A percentile compares a stretch with the other conserved stretches of the same genome.
These are phyloP conservation scores for Ardeotis arabs DNA, from an alignment of 2,113 vertebrate species.

Conservation along the genomic window DNA sequence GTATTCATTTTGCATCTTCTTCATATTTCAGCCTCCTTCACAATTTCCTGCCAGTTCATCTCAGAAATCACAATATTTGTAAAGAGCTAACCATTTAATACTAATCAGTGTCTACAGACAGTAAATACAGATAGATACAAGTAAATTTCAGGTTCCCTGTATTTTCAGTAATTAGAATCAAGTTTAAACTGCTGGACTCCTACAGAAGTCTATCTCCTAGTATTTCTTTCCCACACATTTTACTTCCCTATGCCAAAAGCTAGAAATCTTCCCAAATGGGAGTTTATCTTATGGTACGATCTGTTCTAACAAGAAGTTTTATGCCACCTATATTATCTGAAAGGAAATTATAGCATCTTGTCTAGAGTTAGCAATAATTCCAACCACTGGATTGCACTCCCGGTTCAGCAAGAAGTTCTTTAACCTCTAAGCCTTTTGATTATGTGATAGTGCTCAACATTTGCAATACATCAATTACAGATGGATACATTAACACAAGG, in stretches of 20 bases:
- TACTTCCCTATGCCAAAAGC: neutral
- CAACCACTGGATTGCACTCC: neutral
- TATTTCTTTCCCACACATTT: neutral
- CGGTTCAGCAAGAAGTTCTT: constrained; percentile 19
- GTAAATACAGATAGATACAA: neutral
- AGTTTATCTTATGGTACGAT: neutral
- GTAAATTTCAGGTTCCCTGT: neutral
- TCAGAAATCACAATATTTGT: neutral
- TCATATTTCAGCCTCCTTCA: neutral
- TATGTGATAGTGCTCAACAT: neutral
- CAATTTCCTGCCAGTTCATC: neutral
- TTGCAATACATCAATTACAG: constrained; percentile 39
- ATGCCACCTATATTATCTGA: neutral
- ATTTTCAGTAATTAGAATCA: constrained; percentile 21
- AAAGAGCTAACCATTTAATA: constrained; percentile 1
- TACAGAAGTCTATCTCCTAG: neutral
- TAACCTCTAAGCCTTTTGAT: constrained; percentile 46
- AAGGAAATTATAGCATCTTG: constrained; percentile 21
- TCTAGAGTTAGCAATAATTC: neutral
- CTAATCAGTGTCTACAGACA: neutral
- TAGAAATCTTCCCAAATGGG: constrained; percentile 23
- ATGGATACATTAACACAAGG: neutral
- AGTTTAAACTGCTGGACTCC: neutral
- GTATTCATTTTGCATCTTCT: neutral
- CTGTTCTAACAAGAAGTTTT: neutral